These are phyloP conservation scores for Bucorvus abyssinicus DNA, from an alignment of 2,797 vertebrate species.

Conservation along the genomic window DNA sequence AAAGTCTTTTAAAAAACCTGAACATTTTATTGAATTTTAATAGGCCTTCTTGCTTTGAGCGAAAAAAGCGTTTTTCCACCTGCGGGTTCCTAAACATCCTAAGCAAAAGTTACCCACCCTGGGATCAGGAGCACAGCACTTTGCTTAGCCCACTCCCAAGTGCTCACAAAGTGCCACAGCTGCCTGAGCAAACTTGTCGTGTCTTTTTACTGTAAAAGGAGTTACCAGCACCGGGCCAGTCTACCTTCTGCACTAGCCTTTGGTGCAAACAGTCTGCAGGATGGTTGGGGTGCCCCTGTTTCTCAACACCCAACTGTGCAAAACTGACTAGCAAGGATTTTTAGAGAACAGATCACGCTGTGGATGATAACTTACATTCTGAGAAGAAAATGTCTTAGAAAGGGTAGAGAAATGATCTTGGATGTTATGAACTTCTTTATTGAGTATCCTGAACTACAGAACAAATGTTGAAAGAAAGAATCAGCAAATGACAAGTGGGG, in stretches of 20 bases:
- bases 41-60: neutral
- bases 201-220: neutral
- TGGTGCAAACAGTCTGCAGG: neutral
- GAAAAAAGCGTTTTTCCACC: neutral
- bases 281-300: neutral
- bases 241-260: neutral
- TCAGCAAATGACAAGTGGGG: slow-evolving; percentile 30
- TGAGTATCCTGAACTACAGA: neutral
- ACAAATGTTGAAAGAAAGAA: slow-evolving; percentile 48
- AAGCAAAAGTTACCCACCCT: neutral
- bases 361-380: neutral
- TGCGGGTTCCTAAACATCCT: neutral
- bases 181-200: neutral
- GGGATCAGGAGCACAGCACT: neutral
- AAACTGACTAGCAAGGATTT: neutral
- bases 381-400: neutral
- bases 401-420: neutral
- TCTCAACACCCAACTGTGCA: neutral
- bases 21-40: neutral
- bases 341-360: neutral
- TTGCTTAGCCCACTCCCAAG: neutral
- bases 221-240: neutral
- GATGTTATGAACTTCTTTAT: neutral
- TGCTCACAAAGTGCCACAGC: neutral
- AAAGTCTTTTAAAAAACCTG: neutral